Evolutionary conservation across 2,888 invertebrate genomes (phyloP), one percentile per base, ranked within the genome.

Genomic region (Callosobruchus maculatus): DNA sequence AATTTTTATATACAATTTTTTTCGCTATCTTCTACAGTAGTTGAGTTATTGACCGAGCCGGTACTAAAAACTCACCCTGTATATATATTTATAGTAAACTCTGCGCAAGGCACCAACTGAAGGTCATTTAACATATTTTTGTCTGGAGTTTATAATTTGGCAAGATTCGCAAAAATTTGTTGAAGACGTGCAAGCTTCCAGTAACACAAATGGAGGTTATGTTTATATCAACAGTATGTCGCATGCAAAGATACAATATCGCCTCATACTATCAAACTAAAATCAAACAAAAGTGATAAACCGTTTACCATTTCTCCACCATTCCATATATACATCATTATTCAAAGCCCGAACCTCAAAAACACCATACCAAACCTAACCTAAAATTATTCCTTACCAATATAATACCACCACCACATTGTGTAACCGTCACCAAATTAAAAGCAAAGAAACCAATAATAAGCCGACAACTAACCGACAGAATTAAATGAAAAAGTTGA

Each of bases 391-490:
- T 49, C 79, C 84, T 84, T 83, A 84, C 84, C 84, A 79, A 83
- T 79, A 77, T 81, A 80, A 81, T 82, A 84, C 84, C 84, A 84
- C 83, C 84, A 85, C 85, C 84, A 84, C 82, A 83, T 82, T 70
- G 77, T 80, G 9, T 49, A 49, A 18, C 49, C 49, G 49, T 49
- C 49, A 49, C 49, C 49, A 49, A 49, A 49, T 49, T 49, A 49
- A 49, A 75, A 81, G 76, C 79, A 76, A 78, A 78, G 74, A 74
- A 78, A 80, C 75, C 75, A 79, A 18, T 75, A 79, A 77, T 76
- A 77, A 72, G 76, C 72, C 75, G 78, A 78, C 74, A 73, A 77
- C 74, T 77, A 75, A 73, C 68, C 21, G 22, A 21, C 5, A n/a
- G 20, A 9, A 68, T 68, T 68, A 68, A 21, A 2, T 68, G 9